These are phyloP conservation scores for Spongilla lacustris DNA, from an alignment of 37 sponge, comb jelly and placozoan species.

Conservation along the genomic window DNA sequence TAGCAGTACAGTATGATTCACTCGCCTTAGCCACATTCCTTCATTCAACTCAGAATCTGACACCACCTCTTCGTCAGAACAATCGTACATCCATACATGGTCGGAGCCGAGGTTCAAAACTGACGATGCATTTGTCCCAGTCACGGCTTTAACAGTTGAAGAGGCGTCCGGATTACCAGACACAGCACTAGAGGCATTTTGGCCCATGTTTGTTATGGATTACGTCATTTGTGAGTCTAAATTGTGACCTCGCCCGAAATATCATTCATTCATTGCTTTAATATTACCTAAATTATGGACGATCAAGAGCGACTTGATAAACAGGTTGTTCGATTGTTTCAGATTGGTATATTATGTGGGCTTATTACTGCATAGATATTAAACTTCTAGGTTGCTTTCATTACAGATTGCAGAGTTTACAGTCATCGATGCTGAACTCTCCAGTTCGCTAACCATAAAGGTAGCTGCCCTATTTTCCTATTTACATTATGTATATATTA, in stretches of 20 bases:
- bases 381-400: too few relatives aligned
- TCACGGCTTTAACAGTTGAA: background rate
- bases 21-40: slow-evolving; percentile 76
- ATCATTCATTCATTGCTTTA: background rate
- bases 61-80: slow-evolving; percentile 63
- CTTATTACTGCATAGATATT: too few relatives aligned
- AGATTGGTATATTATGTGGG: background rate
- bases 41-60: slow-evolving; percentile 65
- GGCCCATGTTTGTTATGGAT: background rate
- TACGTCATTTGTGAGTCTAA: too few relatives aligned
- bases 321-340: background rate
- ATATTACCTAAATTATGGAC: background rate
- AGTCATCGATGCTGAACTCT: background rate
- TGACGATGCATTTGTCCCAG: background rate
- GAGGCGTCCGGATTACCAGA: background rate
- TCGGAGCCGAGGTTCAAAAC: slow-evolving; percentile 62
- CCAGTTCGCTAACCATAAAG: background rate
- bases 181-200: background rate
- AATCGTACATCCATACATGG: slow-evolving; percentile 66
- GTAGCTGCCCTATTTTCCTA: too few relatives aligned
- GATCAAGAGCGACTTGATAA: background rate
- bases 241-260: too few relatives aligned
- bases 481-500: too few relatives aligned
- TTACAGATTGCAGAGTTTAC: background rate
- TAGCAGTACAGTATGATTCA: background rate